Evolutionary conservation across 2,888 invertebrate species (phyloP), one percentile per base, ranked within the genome.

Genomic region (Trissolcus japonicus): DNA sequence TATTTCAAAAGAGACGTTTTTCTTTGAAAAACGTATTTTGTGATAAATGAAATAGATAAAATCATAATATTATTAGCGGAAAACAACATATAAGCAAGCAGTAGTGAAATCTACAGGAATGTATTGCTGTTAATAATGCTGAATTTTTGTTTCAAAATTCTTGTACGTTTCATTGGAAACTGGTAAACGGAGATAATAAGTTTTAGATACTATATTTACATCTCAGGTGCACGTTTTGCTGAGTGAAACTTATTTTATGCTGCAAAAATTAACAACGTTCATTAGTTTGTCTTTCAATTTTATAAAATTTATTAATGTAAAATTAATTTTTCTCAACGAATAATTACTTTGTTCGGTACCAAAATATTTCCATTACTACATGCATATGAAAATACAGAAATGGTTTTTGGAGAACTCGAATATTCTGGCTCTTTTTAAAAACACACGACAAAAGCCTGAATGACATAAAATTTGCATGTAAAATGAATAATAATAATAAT

Each of bases 41-140:
- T 60, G 73, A 73, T 73, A 73, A 73, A 65, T 61, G 66, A 66
- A 66, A 55, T 66, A 66, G 66, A 73, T 73, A 66, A 66, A 60
- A 61, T 66, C 51, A 17, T 43, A n/a, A 43, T 56, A 43, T 43
- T 66, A 73, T 73, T 59, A 59, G n/a, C 53, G 29, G 60, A 50
- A 59, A 60, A 65, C 54, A 69, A 60, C 48, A 43, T 69, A 68
- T 65, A 65, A 69, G 50, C 54, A 17, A 54, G 51, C 29, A 55
- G 17, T 59, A 41, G 16, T 48, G 75, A 57, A 62, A 51, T 69
- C 51, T 54, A 35, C n/a, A 14, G 60, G 63, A 75, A 75, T 68
- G 41, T 35, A 50, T 60, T 55, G 63, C 59, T 46, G 75, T 60
- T 75, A 63, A 75, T 75, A 69, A 75, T 65, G 50, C n/a, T n/a